These are phyloP conservation scores for Hirtodrosophila duncani DNA, from an alignment of 2,888 invertebrate genomes.

Conservation along the genomic window DNA sequence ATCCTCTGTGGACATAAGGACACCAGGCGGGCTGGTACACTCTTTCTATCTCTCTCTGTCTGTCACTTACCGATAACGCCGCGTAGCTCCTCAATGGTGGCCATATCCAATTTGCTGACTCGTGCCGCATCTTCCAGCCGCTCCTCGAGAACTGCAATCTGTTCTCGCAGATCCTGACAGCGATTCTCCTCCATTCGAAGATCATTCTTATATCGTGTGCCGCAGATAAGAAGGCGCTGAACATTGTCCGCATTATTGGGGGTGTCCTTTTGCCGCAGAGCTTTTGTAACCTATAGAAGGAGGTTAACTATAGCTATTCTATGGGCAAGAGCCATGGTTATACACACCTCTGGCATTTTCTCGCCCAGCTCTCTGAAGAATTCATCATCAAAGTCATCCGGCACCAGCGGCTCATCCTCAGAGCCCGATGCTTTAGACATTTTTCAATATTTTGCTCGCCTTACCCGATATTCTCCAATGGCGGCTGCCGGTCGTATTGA, in stretches of 20 bases:
- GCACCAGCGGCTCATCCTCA: slow-evolving; percentile 77
- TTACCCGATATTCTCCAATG: not conserved
- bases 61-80: slow-evolving; percentile 71
- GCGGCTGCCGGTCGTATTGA: slow-evolving; percentile 37
- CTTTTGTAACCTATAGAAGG: slow-evolving; percentile 66
- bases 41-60: fast-evolving
- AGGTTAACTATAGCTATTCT: too few relatives aligned
- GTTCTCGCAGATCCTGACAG: slow-evolving; percentile 63
- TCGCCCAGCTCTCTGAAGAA: slow-evolving; percentile 68
- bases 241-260: slow-evolving; percentile 77
- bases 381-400: slow-evolving; percentile 77
- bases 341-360: slow-evolving; percentile 71
- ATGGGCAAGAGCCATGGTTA: too few relatives aligned
- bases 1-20: slow-evolving; percentile 61
- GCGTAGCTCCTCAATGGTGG: slow-evolving; percentile 74
- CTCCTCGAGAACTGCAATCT: slow-evolving; percentile 55
- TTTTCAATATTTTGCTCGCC: not conserved
- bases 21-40: too few relatives aligned
- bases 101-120: slow-evolving; percentile 72
- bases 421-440: slow-evolving; percentile 76
- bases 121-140: slow-evolving; percentile 65
- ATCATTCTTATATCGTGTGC: slow-evolving; percentile 71
- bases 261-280: slow-evolving; percentile 73
- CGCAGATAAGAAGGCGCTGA: slow-evolving; percentile 74
- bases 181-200: slow-evolving; percentile 61